Evolutionary conservation across 1,140 invertebrate genomes (phyloP), one percentile per base, ranked within the genome.

Genomic region (Drosophila sulfurigaster): DNA sequence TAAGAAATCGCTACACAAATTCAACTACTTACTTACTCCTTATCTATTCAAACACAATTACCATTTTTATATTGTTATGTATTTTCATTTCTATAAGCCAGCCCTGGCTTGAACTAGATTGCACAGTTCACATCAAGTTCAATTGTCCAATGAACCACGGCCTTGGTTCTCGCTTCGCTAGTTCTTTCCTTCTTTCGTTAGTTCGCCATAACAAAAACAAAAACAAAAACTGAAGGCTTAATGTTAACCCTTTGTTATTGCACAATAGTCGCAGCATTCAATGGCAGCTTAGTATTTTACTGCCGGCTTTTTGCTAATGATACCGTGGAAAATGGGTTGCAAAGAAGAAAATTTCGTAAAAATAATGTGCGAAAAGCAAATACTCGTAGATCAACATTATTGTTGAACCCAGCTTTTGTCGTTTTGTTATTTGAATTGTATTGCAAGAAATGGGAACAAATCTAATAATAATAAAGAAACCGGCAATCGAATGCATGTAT

Each of bases 281-380:
- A 63, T 28, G 32, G 43, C 57, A 73, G 43, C 45, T 16, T 43
- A 28, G 46, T 56, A 11, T 68, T 56, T 68, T 67, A 16, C n/a
- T 52, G 32, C 2, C 15, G 10, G 56, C 45, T 46, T 25, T 35
- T 45, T 52, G 49, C 35, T 68, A 75, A 80, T 80, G 74, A 72
- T 63, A 75, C 46, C 83, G 78, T 89, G 83, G 83, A 88, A 88
- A 88, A 83, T 89, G 74, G 83, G 83, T 80, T 83, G 75, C 69
- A 75, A 71, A 88, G 70, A 54, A 59, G 63, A 35, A 71, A 80
- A 79, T 88, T 80, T 67, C 77, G 20, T 25, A 25, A 68, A 88
- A 82, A 88, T 83, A 78, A 65, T 72, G 63, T 75, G 80, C 73
- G 69, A 80, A 78, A 88, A 74, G 59, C 48, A 43, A 41, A 41